phyloP scores from a whole-genome alignment of 2,113 vertebrate species.

The Ranitomeya variabilis region DNA sequence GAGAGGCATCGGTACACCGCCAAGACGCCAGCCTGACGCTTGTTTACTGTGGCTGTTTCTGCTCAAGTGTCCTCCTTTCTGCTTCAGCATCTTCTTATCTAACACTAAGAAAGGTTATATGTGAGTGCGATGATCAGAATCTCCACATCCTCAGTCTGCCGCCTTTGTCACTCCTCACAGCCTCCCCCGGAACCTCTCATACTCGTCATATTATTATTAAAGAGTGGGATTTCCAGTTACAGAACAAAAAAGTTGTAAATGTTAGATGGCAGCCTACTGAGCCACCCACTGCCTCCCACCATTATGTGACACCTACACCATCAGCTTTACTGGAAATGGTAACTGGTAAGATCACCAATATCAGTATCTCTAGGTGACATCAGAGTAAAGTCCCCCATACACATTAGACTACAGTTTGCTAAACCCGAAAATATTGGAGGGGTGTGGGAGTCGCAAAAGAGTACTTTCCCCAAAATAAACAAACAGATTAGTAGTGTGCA shows the following conservation, averaged over 20 bases:
- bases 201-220: neutral
- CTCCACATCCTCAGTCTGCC: neutral
- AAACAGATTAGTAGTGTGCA: too few relatives aligned
- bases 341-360: neutral
- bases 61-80: too few relatives aligned
- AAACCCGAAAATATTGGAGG: too few relatives aligned
- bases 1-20: neutral
- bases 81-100: neutral
- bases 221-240: neutral
- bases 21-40: neutral
- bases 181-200: neutral
- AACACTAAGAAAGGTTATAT: conserved; percentile 3
- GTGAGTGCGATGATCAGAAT: neutral
- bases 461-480: too few relatives aligned
- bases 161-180: neutral
- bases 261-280: neutral
- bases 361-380: neutral
- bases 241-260: neutral
- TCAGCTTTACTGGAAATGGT: neutral
- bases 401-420: too few relatives aligned
- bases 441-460: too few relatives aligned
- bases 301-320: neutral
- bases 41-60: neutral
- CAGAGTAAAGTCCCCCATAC: neutral
- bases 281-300: neutral